Percentiles rank a stretch among this genome's conserved stretches.
Conservation (phyloP, 2,113 vertebrate species). For the Sapayoa aenigma region DNA sequence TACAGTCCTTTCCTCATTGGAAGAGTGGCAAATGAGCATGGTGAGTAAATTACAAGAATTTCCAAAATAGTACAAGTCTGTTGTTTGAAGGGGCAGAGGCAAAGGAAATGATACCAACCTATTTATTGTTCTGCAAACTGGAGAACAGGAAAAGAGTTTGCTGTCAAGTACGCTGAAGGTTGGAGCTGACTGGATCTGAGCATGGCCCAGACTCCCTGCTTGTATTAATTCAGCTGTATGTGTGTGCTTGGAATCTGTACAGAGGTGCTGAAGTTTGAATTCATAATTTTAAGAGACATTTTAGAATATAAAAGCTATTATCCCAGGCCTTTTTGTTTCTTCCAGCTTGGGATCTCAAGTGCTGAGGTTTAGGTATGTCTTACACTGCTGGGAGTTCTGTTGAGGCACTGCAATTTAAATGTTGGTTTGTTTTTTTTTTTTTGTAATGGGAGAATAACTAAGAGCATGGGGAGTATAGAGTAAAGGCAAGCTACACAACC, state of each 20-base stretch:
- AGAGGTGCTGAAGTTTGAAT: background rate
- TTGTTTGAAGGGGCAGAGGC: conserved; percentile 8
- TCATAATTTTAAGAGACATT: background rate
- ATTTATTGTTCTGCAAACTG: background rate
- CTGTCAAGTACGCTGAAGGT: background rate
- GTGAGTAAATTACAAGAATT: background rate
- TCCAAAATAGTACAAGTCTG: background rate
- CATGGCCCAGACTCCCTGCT: background rate
- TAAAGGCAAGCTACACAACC: background rate
- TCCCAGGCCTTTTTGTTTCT: background rate
- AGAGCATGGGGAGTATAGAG: background rate
- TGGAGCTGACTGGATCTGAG: background rate
- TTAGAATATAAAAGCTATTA: background rate
- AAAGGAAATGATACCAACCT: background rate
- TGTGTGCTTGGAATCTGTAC: background rate
- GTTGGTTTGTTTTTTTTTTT: background rate
- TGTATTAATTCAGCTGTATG: background rate
- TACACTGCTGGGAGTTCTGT: background rate
- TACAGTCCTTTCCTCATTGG: background rate
- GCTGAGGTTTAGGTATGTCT: background rate
- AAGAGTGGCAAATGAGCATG: conserved; percentile 21
- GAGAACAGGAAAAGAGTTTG: background rate
- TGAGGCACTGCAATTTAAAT: background rate
- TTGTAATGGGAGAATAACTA: background rate
- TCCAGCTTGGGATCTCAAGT: background rate